phyloP scores from a whole-genome alignment of 2,888 invertebrate species.

The Notocelia uddmanniana region DNA sequence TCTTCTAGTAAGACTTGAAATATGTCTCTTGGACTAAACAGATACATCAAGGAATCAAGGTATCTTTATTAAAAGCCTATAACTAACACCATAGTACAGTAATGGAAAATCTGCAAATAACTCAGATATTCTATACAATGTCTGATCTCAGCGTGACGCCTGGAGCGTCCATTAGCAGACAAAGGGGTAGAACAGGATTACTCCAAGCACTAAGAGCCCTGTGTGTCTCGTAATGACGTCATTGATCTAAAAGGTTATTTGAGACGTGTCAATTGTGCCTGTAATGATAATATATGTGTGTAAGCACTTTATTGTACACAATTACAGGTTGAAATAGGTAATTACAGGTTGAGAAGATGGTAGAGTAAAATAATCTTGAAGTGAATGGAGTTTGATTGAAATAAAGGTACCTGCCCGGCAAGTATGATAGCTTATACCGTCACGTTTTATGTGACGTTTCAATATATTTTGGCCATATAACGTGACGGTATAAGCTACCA shows the following conservation, averaged over 20 bases:
- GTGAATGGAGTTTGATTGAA: too few relatives aligned
- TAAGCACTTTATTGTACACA: too few relatives aligned
- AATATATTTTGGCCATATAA: too few relatives aligned
- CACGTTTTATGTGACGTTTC: too few relatives aligned
- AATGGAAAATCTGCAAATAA: conserved; percentile 27
- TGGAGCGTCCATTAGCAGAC: conserved; percentile 30
- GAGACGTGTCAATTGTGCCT: neutral
- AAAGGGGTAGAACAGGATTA: conserved; percentile 22
- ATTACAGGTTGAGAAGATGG: too few relatives aligned
- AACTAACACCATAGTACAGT: conserved; percentile 11
- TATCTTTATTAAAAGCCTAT: neutral
- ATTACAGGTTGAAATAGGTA: too few relatives aligned
- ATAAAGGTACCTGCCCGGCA: too few relatives aligned
- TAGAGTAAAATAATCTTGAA: too few relatives aligned
- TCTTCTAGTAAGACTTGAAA: too few relatives aligned
- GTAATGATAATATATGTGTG: too few relatives aligned
- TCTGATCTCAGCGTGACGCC: neutral
- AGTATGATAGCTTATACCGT: too few relatives aligned
- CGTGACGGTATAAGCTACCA: too few relatives aligned
- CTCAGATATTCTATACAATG: neutral
- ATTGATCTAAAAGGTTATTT: conserved; percentile 5
- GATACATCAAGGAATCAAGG: neutral
- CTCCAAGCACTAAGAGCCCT: neutral
- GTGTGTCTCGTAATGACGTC: conserved; percentile 9
- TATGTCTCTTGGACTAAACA: neutral